These are phyloP conservation scores for Halisarca cf. caerulea DNA, from an alignment of 37 sponge, comb jelly and placozoan species.

Conservation along the genomic window DNA sequence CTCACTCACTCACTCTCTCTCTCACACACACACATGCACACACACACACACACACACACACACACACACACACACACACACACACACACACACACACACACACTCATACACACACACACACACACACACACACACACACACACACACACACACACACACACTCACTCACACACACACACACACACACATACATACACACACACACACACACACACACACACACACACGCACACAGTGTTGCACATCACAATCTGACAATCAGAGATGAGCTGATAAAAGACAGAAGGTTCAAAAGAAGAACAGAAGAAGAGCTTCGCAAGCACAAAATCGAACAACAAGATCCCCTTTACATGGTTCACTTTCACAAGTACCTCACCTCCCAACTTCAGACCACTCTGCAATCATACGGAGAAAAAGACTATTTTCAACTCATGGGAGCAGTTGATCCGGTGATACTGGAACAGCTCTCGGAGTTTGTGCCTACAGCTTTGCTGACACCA, in stretches of 20 bases:
- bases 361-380: neutral
- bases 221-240: constrained; percentile 45
- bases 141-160: constrained; percentile 26
- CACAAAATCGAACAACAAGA: neutral
- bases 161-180: constrained; percentile 51
- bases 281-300: too few relatives aligned
- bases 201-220: constrained; percentile 64
- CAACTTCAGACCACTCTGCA: neutral
- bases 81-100: too few relatives aligned
- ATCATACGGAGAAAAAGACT: neutral
- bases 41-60: too few relatives aligned
- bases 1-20: too few relatives aligned
- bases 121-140: constrained; percentile 5
- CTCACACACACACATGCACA: too few relatives aligned
- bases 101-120: too few relatives aligned
- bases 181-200: constrained; percentile 60
- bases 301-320: neutral
- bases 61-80: too few relatives aligned
- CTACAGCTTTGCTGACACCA: constrained; percentile 33
- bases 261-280: too few relatives aligned
- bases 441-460: constrained; percentile 19
- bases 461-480: constrained; percentile 34
- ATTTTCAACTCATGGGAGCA: neutral
- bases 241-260: constrained; percentile 29
- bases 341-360: neutral